Conservation (phyloP, 1,140 invertebrate genomes). For the Hycleus phaleratus region DNA sequence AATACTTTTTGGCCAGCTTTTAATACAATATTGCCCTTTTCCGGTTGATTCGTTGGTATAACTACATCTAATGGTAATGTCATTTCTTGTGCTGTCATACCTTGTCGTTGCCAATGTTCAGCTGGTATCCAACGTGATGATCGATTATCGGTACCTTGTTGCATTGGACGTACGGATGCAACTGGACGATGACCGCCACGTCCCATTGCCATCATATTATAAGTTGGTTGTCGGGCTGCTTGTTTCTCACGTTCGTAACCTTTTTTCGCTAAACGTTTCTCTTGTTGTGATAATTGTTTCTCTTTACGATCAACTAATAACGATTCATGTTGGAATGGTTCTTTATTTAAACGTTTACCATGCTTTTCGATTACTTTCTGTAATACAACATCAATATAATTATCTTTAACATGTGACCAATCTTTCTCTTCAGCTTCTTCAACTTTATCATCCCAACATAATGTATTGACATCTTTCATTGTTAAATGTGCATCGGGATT, state of each 20-base stretch:
- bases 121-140: conserved; percentile 64
- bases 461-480: conserved; percentile 87
- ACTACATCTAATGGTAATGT: conserved; percentile 87
- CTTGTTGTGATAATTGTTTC: conserved; percentile 87
- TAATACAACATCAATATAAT: conserved; percentile 75
- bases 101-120: conserved; percentile 82
- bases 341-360: conserved; percentile 67
- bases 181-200: conserved; percentile 48
- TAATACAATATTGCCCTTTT: conserved; percentile 75
- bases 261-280: conserved; percentile 87
- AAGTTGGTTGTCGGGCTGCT: conserved; percentile 59
- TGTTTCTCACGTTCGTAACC: conserved; percentile 93
- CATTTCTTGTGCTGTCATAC: conserved; percentile 91
- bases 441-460: conserved; percentile 83
- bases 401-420: conserved; percentile 59
- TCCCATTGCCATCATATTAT: conserved; percentile 48
- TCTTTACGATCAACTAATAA: conserved; percentile 92
- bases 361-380: conserved; percentile 58
- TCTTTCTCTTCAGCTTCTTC: conserved; percentile 68
- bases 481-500: conserved; percentile 94
- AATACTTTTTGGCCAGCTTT: conserved; percentile 89
- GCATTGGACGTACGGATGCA: conserved; percentile 50
- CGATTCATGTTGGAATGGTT: conserved; percentile 96
- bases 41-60: conserved; percentile 85
- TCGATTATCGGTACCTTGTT: conserved; percentile 24